A percentile compares a stretch with the other conserved stretches of the same genome.
Conservation (phyloP, 2,113 vertebrate species). For the Sterna hirundo region DNA sequence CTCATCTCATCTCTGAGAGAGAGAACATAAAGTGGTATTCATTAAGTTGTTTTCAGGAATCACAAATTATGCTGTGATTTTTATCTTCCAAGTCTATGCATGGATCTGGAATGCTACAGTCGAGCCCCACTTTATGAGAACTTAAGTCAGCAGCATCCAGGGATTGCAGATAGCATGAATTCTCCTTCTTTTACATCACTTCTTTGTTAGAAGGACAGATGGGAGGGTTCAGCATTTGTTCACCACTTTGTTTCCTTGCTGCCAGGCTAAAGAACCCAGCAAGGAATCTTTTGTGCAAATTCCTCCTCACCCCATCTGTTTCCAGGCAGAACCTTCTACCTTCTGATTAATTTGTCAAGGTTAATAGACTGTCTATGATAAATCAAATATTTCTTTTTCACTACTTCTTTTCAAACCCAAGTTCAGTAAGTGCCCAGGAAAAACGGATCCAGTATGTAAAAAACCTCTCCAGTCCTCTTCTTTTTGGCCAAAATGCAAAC, state of each 20-base stretch:
- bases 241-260: neutral
- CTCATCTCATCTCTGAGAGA: neutral
- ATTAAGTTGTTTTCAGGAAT: conserved; percentile 8
- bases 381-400: neutral
- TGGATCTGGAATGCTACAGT: neutral
- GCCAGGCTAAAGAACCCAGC: neutral
- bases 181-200: neutral
- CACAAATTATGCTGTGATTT: conserved; percentile 3
- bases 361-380: neutral
- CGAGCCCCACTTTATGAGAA: neutral
- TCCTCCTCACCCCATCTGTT: neutral
- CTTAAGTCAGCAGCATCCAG: neutral
- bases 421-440: neutral
- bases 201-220: neutral
- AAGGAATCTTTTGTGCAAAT: neutral
- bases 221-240: neutral
- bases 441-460: neutral
- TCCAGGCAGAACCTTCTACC: neutral
- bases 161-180: neutral
- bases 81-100: neutral
- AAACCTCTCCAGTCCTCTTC: neutral
- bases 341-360: neutral
- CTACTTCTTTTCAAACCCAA: neutral
- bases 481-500: neutral
- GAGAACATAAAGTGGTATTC: neutral